Conservation (phyloP, 1,140 invertebrate genomes). For the Forficula auricularia region DNA sequence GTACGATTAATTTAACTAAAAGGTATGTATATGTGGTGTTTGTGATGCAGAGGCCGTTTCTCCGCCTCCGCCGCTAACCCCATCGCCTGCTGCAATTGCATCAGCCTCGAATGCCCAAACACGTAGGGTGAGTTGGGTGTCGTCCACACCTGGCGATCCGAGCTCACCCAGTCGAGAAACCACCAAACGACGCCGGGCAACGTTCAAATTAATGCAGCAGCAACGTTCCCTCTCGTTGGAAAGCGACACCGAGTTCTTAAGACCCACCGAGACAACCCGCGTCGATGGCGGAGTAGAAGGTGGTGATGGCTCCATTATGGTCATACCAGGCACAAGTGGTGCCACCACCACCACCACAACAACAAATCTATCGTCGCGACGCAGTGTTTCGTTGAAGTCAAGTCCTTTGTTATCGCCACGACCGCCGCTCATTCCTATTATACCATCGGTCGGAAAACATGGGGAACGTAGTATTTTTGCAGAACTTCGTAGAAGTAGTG, state of each 20-base stretch:
- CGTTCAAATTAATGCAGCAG: slow-evolving; percentile 21
- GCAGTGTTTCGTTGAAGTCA: slow-evolving; percentile 24
- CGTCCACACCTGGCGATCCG: slow-evolving; percentile 13
- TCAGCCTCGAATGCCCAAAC: neutral
- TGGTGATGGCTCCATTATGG: neutral
- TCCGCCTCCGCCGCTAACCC: neutral
- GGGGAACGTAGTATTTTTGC: slow-evolving; percentile 23
- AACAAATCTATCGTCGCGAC: slow-evolving; percentile 17
- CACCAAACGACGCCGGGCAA: slow-evolving; percentile 16
- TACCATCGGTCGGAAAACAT: slow-evolving; percentile 2
- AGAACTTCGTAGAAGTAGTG: slow-evolving; percentile 25
- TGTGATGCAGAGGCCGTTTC: neutral
- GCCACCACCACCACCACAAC: neutral
- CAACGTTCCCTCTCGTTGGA: slow-evolving; percentile 27
- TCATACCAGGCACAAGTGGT: neutral
- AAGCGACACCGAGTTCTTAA: slow-evolving; percentile 19
- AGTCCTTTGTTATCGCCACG: slow-evolving; percentile 12
- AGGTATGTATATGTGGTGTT: too few relatives aligned
- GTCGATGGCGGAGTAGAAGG: too few relatives aligned
- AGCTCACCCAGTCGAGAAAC: slow-evolving; percentile 10
- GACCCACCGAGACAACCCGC: slow-evolving; percentile 7
- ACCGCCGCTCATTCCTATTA: slow-evolving; percentile 4
- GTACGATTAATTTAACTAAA: too few relatives aligned
- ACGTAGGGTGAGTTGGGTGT: slow-evolving; percentile 22
- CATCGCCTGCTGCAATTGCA: slow-evolving; percentile 1